A percentile compares a stretch with the other conserved stretches of the same genome.
Conservation (phyloP, 2,113 vertebrate species). For the Microcebus murinus region DNA sequence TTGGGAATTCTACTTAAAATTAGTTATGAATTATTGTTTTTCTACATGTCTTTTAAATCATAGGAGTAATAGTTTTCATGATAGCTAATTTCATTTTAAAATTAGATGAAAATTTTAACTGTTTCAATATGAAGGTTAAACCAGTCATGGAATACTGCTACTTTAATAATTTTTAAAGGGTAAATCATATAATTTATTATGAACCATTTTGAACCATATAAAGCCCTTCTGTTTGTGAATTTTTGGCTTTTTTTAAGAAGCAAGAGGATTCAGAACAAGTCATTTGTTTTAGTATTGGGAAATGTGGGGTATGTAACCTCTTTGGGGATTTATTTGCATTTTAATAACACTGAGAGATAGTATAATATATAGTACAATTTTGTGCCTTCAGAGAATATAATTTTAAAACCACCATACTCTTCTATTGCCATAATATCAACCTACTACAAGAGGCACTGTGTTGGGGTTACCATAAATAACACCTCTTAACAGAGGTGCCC, state of each 20-base stretch:
- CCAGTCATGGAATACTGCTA: background rate
- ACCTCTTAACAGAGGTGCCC: background rate
- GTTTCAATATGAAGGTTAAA: background rate
- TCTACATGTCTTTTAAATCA: background rate
- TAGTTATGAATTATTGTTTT: constrained; percentile 12
- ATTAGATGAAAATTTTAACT: constrained; percentile 8
- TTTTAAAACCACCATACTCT: background rate
- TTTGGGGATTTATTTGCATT: constrained; percentile 30
- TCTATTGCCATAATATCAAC: background rate
- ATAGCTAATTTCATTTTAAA: constrained; percentile 49
- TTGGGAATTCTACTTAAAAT: constrained; percentile 47
- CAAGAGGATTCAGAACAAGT: background rate
- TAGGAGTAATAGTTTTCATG: constrained; percentile 9
- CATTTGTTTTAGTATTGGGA: background rate
- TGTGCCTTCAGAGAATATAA: background rate
- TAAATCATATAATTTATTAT: background rate
- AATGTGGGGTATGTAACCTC: background rate
- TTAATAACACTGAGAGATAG: constrained; percentile 39
- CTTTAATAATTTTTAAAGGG: constrained; percentile 22
- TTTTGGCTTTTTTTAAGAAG: background rate
- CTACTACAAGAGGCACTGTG: background rate
- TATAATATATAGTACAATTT: background rate
- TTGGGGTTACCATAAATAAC: background rate
- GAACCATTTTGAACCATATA: background rate
- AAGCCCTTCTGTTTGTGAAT: background rate